Conservation (phyloP, 1,140 invertebrate genomes). For the Drosophila ambigua region DNA sequence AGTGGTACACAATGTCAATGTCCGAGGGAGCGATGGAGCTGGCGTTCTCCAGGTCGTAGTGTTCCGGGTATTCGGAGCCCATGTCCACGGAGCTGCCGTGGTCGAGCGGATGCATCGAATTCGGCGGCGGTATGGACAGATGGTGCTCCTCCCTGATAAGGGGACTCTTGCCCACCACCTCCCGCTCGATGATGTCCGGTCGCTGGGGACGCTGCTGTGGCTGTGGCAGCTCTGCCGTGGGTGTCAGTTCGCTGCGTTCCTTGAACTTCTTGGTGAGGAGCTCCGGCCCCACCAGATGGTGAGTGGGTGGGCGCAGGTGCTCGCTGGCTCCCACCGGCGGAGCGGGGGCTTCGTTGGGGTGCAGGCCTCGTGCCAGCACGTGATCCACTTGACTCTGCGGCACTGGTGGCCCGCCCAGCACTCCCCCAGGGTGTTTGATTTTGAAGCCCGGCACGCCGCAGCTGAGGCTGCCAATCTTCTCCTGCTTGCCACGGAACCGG, state of each 20-base stretch:
- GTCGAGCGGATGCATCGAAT: slow-evolving; percentile 88
- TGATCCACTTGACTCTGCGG: slow-evolving; percentile 85
- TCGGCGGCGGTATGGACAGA: slow-evolving; percentile 87
- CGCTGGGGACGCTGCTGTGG: slow-evolving; percentile 88
- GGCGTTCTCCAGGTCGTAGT: slow-evolving; percentile 98
- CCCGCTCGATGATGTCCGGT: slow-evolving; percentile 96
- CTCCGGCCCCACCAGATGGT: slow-evolving; percentile 91
- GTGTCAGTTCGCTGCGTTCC: slow-evolving; percentile 88
- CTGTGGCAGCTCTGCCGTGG: slow-evolving; percentile 85
- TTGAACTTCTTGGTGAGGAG: slow-evolving; percentile 94
- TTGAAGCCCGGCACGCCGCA: slow-evolving; percentile 85
- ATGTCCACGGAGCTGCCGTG: slow-evolving; percentile 87
- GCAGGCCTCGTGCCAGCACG: slow-evolving; percentile 85
- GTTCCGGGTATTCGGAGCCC: slow-evolving; percentile 95
- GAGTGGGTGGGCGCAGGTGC: slow-evolving; percentile 41
- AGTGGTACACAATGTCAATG: slow-evolving; percentile 98
- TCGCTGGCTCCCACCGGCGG: slow-evolving; percentile 18
- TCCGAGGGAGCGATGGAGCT: slow-evolving; percentile 98
- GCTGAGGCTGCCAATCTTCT: slow-evolving; percentile 88
- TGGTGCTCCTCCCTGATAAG: slow-evolving; percentile 90
- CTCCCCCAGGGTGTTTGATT: slow-evolving; percentile 87
- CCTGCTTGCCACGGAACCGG: slow-evolving; percentile 91
- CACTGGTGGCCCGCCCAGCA: slow-evolving; percentile 84
- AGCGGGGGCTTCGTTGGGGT: slow-evolving; percentile 58
- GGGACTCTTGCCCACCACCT: slow-evolving; percentile 92